Evolutionary conservation across 2,113 vertebrate genomes (phyloP).

Genomic region (Trematomus loennbergii): DNA sequence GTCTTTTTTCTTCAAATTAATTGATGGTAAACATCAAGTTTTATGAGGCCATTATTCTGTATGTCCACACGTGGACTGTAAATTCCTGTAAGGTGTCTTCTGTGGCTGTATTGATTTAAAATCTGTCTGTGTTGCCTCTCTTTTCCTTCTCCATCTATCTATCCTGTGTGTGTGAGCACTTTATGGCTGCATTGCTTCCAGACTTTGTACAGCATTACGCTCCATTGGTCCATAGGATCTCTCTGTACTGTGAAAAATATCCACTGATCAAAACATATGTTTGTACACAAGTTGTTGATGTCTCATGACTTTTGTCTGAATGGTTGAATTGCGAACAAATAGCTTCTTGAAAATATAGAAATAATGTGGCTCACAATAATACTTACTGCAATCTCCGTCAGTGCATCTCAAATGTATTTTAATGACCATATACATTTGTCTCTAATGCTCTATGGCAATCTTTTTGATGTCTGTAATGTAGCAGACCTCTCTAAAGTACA

Average conservation of each 20-base stretch:
- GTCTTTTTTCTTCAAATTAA: conserved; percentile 41
- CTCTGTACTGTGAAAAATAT: conserved; percentile 36
- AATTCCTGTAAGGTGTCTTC: conserved; percentile 50
- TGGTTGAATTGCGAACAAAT: conserved; percentile 14
- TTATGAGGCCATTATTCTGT: conserved; percentile 48
- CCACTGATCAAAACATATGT: neutral
- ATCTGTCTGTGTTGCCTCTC: conserved; percentile 31
- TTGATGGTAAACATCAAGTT: conserved; percentile 65
- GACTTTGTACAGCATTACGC: conserved; percentile 13
- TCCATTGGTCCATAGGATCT: conserved; percentile 26
- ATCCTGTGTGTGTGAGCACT: conserved; percentile 2
- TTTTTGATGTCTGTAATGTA: too few relatives aligned
- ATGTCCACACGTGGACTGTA: conserved; percentile 38
- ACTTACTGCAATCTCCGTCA: conserved; percentile 2
- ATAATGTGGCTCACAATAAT: neutral
- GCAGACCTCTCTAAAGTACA: too few relatives aligned
- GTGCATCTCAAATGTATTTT: conserved; percentile 14
- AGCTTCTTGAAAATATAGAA: neutral
- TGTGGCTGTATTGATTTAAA: conserved; percentile 55
- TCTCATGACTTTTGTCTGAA: neutral
- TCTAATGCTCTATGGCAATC: too few relatives aligned
- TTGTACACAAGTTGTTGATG: neutral
- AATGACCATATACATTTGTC: neutral
- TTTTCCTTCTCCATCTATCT: conserved; percentile 1
- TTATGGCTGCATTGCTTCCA: conserved; percentile 45